Evolutionary conservation across 1,140 invertebrate genomes (phyloP).

Genomic region (Cherax quadricarinatus): DNA sequence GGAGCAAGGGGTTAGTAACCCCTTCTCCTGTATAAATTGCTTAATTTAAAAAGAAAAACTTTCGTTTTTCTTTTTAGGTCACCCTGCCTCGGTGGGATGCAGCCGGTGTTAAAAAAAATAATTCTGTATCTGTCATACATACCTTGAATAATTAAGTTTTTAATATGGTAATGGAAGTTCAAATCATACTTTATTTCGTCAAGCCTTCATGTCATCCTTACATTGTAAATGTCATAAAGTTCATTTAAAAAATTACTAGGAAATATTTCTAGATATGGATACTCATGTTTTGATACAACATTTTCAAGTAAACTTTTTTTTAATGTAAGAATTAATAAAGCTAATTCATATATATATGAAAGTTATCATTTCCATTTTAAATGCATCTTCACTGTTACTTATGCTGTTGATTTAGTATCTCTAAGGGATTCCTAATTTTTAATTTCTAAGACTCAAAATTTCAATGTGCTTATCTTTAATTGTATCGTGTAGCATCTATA

Average conservation of each 20-base stretch:
- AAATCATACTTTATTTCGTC: conserved; percentile 22
- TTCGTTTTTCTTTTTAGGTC: too few relatives aligned
- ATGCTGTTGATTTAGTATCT: too few relatives aligned
- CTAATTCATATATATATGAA: conserved; percentile 22
- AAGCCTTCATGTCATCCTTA: conserved; percentile 50
- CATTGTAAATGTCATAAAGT: conserved; percentile 61
- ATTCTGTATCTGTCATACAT: conserved; percentile 8
- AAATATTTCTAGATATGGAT: conserved; percentile 24
- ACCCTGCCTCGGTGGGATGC: too few relatives aligned
- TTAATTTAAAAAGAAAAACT: too few relatives aligned
- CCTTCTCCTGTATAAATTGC: too few relatives aligned
- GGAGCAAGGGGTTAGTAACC: too few relatives aligned
- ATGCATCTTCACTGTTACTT: background rate
- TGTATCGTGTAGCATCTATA: too few relatives aligned
- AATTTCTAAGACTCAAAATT: too few relatives aligned
- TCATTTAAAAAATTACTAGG: conserved; percentile 37
- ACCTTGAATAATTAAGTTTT: conserved; percentile 3
- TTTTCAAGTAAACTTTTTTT: conserved; percentile 18
- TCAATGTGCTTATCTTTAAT: too few relatives aligned
- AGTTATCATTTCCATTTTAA: background rate
- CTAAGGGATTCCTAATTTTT: too few relatives aligned
- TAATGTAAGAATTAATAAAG: conserved; percentile 39
- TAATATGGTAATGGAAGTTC: conserved; percentile 33
- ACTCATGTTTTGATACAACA: conserved; percentile 28
- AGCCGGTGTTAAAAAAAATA: background rate